Evolutionary conservation across 2,797 vertebrate species (phyloP), one percentile per base, ranked within the genome.

Genomic region (Sus cebifrons): DNA sequence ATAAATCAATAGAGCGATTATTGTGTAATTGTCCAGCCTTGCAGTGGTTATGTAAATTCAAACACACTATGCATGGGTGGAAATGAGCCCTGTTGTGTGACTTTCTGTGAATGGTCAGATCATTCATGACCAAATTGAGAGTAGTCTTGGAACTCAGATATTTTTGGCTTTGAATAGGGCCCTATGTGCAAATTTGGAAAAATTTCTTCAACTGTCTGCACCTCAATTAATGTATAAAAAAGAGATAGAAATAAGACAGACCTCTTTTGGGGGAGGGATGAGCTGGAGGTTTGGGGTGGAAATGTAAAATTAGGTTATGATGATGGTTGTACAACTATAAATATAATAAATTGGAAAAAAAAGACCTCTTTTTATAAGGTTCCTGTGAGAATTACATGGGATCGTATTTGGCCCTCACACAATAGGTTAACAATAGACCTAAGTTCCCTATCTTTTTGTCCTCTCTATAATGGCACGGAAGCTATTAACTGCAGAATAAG

Each of bases 381-480:
- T 95, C 16, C 15, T 90, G 4, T 83, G 49, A 90, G 32, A 93
- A 89, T 92, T 67, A 92, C 89, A 73, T 85, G 56, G 88, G 36
- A 95, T 87, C 36, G 58, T 17, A 36, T 52, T 87, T 75, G 40
- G 36, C 25, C 60, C 14, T 91, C 74, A 84, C 6, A 36, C 27
- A 84, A 44, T 25, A 87, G 64, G 17, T 71, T 68, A 56, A 79
- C 27, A 78, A 52, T 71, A 54, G 88, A 60, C 27, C 8, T 52
- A 70, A 36, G 14, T 77, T 70, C 65, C 23, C 40, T 16, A 58
- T 85, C 18, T 18, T 16, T 94, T 86, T 92, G 23, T 10, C 13
- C 13, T 87, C 71, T 78, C 16, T 56, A 2, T 70, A 75, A 91
- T 3, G 16, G 23, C 27, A 23, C n/a, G 77, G 32, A 94, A 93